A percentile compares a stretch with the other conserved stretches of the same genome.
These are phyloP conservation scores for Hybognathus amarus DNA, from an alignment of 2,797 vertebrate genomes.

Conservation along the genomic window DNA sequence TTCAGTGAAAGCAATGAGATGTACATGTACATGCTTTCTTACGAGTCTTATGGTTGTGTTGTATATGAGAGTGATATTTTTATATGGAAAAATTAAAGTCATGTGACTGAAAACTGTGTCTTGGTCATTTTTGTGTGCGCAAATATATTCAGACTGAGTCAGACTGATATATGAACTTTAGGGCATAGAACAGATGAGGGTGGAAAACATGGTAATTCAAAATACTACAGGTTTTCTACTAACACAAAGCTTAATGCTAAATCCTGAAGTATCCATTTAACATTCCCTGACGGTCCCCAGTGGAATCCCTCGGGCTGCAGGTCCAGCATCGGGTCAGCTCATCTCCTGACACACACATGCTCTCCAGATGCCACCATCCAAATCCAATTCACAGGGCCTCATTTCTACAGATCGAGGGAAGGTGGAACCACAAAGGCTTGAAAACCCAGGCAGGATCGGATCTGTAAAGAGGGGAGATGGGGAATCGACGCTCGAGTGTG, in stretches of 20 bases:
- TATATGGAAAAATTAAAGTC: constrained; percentile 64
- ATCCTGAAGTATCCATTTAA: too few relatives aligned
- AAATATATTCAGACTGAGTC: not conserved
- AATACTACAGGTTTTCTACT: too few relatives aligned
- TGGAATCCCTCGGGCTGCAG: not conserved
- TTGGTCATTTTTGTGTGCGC: constrained; percentile 8
- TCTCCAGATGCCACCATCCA: constrained; percentile 44
- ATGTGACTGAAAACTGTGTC: constrained; percentile 37
- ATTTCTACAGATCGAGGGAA: constrained; percentile 3
- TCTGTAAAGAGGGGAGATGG: not conserved
- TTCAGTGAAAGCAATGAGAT: constrained; percentile 85
- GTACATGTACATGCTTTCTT: constrained; percentile 35
- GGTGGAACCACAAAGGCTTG: constrained; percentile 8
- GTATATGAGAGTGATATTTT: constrained; percentile 66
- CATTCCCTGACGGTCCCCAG: constrained; percentile 2
- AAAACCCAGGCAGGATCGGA: not conserved
- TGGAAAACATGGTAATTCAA: too few relatives aligned
- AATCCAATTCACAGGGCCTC: not conserved
- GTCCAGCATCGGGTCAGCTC: constrained; percentile 2
- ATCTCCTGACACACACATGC: constrained; percentile 49
- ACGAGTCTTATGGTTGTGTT: constrained; percentile 40
- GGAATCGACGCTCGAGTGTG: not conserved
- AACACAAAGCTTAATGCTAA: too few relatives aligned
- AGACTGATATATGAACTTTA: not conserved
- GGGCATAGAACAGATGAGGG: too few relatives aligned